phyloP scores from a whole-genome alignment of 1,140 invertebrate species.

The Lysiphlebus fabarum region DNA sequence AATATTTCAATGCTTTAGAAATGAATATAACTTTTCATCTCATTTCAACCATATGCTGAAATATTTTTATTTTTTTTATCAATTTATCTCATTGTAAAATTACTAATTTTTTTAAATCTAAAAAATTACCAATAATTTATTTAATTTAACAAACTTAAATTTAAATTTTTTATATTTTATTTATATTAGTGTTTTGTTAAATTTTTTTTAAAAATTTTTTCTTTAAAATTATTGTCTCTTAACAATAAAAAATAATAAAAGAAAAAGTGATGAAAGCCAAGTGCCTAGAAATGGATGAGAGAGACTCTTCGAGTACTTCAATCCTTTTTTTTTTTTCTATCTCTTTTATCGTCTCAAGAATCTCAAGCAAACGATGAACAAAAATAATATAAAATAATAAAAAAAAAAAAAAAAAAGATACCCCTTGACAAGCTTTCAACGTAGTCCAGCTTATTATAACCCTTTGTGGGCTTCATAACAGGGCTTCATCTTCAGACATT shows the following conservation, averaged over 20 bases:
- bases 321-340: not conserved
- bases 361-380: slow-evolving; percentile 14
- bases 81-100: no score
- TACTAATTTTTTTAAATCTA: no score
- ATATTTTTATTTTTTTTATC: no score
- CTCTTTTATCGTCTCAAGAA: slow-evolving; percentile 2
- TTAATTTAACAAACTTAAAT: no score
- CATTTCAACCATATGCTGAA: no score
- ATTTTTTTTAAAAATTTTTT: not conserved
- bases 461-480: slow-evolving; percentile 27
- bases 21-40: no score
- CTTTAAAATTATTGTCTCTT: no score
- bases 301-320: slow-evolving; percentile 9
- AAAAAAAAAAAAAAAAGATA: no score
- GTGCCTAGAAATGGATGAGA: slow-evolving; percentile 6
- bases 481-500: no score
- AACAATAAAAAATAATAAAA: not conserved
- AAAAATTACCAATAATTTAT: no score
- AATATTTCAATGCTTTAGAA: no score
- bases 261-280: slow-evolving; percentile 10
- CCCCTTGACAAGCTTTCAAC: slow-evolving; percentile 18
- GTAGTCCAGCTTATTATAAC: slow-evolving; percentile 35
- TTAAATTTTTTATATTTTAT: slow-evolving; percentile 8
- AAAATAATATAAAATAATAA: not conserved
- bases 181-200: not conserved